phyloP scores from a whole-genome alignment of 2,797 vertebrate species.

The Xiphophorus birchmanni region DNA sequence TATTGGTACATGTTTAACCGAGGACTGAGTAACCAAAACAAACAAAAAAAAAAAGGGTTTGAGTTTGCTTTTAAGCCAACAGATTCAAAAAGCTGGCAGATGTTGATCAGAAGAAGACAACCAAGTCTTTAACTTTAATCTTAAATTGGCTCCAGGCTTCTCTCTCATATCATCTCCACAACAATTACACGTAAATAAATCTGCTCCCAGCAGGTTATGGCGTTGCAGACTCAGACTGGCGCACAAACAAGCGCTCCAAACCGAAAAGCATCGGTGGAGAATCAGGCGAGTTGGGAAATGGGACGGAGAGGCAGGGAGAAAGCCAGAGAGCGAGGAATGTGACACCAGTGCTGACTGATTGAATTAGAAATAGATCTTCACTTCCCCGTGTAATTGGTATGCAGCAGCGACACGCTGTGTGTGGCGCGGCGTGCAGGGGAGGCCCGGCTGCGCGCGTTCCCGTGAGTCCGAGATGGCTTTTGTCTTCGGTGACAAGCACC shows the following conservation, averaged over 20 bases:
- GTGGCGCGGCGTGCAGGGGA: constrained; percentile 32
- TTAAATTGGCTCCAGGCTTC: constrained; percentile 2
- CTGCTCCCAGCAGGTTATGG: neutral
- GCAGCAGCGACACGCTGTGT: constrained; percentile 58
- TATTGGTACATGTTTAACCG: neutral
- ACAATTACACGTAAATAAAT: constrained; percentile 16
- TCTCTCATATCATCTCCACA: constrained; percentile 2
- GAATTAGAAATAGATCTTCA: constrained; percentile 75
- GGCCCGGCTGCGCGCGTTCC: constrained; percentile 30
- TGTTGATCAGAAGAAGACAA: neutral
- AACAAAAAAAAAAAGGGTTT: neutral
- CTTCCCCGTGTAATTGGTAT: constrained; percentile 75
- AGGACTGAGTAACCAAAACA: neutral
- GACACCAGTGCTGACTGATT: constrained; percentile 73
- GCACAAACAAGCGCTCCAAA: constrained; percentile 28
- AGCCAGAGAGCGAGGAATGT: constrained; percentile 54
- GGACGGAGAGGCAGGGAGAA: constrained; percentile 24
- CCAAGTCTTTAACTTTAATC: neutral
- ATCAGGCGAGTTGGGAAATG: constrained; percentile 36
- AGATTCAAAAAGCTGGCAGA: neutral
- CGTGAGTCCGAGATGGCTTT: constrained; percentile 1
- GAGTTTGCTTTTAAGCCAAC: neutral
- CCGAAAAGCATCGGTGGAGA: constrained; percentile 46
- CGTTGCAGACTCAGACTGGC: neutral
- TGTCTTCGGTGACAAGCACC: constrained; percentile 21